These are phyloP conservation scores for Petrosia ficiformis DNA, from an alignment of 37 sponge, comb jelly and placozoan genomes.

Conservation along the genomic window DNA sequence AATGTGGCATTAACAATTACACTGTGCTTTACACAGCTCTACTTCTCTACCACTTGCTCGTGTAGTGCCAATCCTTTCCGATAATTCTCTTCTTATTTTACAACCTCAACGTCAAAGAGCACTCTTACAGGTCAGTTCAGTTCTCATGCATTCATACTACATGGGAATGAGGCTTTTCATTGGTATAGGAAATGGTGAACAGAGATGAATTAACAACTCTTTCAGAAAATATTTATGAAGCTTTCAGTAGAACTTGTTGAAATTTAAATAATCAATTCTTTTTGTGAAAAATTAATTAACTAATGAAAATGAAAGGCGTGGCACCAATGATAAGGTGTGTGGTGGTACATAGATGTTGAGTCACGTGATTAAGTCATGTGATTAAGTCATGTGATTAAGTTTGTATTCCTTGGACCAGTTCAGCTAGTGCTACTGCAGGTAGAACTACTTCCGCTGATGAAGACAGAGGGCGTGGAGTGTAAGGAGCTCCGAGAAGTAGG, in stretches of 20 bases:
- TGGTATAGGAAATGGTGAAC: not conserved
- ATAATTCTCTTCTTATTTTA: not conserved
- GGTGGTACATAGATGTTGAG: too few relatives aligned
- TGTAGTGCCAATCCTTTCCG: not conserved
- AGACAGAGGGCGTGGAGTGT: constrained; percentile 77
- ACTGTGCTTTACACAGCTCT: not conserved
- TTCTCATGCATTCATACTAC: too few relatives aligned
- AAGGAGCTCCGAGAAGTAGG: constrained; percentile 70
- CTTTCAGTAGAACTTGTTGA: not conserved
- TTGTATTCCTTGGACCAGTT: constrained; percentile 28
- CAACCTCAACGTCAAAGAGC: not conserved
- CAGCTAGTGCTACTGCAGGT: constrained; percentile 53
- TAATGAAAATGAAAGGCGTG: too few relatives aligned
- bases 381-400: not conserved
- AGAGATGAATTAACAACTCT: not conserved
- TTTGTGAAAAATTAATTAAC: not conserved
- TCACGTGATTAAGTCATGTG: too few relatives aligned
- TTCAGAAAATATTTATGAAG: constrained; percentile 7
- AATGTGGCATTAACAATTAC: too few relatives aligned
- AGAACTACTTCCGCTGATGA: constrained; percentile 57
- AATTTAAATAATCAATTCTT: too few relatives aligned
- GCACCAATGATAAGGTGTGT: too few relatives aligned
- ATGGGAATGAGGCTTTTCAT: too few relatives aligned
- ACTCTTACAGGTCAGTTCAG: too few relatives aligned
- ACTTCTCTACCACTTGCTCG: not conserved